Evolutionary conservation across 2,113 vertebrate species (phyloP).

Genomic region (Lota lota): DNA sequence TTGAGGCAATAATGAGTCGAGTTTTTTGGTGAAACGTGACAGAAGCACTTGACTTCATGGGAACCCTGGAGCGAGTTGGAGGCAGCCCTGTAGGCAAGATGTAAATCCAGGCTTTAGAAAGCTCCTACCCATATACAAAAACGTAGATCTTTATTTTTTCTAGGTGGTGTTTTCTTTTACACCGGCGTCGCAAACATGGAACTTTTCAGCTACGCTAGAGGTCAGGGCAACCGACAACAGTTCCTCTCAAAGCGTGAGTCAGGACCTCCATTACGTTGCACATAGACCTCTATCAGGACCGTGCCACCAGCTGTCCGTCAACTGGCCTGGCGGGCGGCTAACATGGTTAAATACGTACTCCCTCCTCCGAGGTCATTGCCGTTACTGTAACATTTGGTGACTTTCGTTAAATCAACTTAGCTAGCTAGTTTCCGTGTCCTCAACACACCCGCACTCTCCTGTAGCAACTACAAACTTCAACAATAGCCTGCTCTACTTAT

Average conservation of each 20-base stretch:
- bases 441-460: no score
- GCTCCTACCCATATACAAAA: constrained; percentile 15
- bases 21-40: constrained; percentile 15
- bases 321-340: constrained; percentile 42
- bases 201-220: constrained; percentile 2
- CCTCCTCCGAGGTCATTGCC: constrained; percentile 41
- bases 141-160: neutral
- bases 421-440: neutral
- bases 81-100: neutral
- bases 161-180: constrained; percentile 1
- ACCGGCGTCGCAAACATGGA: constrained; percentile 18
- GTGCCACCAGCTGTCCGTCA: neutral
- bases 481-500: neutral
- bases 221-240: constrained; percentile 17
- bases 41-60: constrained; percentile 14
- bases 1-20: constrained; percentile 13
- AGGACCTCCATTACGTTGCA: constrained; percentile 62
- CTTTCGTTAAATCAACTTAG: constrained; percentile 54
- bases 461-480: neutral
- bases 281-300: constrained; percentile 24
- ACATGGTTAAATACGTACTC: constrained; percentile 47
- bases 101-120: constrained; percentile 4
- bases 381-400: constrained; percentile 32
- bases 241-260: constrained; percentile 44
- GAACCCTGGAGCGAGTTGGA: constrained; percentile 15